Conservation (phyloP, 2,888 invertebrate genomes). For the Drosophila dives region DNA sequence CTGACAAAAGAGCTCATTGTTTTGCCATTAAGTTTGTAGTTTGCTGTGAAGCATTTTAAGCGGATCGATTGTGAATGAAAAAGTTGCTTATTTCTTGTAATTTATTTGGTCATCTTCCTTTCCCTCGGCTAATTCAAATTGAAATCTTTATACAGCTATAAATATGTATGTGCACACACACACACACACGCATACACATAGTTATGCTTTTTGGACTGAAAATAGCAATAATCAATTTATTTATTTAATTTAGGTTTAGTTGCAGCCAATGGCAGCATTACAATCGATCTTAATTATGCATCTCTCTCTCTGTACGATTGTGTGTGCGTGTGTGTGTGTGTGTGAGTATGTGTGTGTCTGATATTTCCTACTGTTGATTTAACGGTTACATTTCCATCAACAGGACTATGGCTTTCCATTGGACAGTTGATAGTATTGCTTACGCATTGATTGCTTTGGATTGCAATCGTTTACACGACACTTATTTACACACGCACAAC, state of each 20-base stretch:
- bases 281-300: constrained; percentile 71
- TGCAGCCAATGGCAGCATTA: constrained; percentile 26
- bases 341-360: constrained; percentile 4
- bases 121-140: background rate
- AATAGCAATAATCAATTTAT: background rate
- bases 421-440: constrained; percentile 28
- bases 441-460: constrained; percentile 65
- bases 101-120: background rate
- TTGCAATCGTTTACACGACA: constrained; percentile 67
- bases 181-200: background rate
- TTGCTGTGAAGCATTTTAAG: constrained; percentile 1
- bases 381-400: constrained; percentile 4
- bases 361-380: constrained; percentile 30
- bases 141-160: background rate
- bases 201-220: background rate
- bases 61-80: constrained; percentile 6
- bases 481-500: constrained; percentile 20
- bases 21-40: constrained; percentile 37
- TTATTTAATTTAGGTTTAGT: constrained; percentile 46
- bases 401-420: background rate
- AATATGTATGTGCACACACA: background rate
- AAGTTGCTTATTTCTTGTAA: background rate
- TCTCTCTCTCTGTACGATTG: constrained; percentile 4
- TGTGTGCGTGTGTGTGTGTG: constrained; percentile 2
- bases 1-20: constrained; percentile 36